phyloP scores from a whole-genome alignment of 2,888 invertebrate species.

The Temnothorax rugatulus region DNA sequence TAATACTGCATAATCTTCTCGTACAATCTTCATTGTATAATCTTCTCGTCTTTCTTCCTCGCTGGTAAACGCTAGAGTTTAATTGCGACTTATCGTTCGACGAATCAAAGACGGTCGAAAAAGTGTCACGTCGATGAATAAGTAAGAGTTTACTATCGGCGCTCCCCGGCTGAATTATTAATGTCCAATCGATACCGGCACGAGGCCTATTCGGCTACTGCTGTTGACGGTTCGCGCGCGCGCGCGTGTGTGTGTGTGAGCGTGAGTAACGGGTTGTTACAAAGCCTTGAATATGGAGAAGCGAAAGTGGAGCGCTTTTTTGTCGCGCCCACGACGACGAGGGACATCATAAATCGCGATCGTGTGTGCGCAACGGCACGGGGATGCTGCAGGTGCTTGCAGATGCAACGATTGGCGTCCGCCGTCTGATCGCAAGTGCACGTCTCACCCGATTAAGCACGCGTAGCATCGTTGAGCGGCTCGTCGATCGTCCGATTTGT shows the following conservation, averaged over 20 bases:
- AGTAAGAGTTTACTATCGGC: conserved; percentile 45
- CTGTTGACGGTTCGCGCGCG: not conserved
- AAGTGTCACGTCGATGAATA: conserved; percentile 29
- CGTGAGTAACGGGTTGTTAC: conserved; percentile 29
- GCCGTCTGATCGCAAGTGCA: conserved; percentile 64
- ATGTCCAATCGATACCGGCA: conserved; percentile 48
- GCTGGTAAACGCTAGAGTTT: not conserved
- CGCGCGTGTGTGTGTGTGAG: not conserved
- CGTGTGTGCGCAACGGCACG: conserved; percentile 27
- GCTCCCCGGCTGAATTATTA: conserved; percentile 46
- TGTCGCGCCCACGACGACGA: conserved; percentile 38
- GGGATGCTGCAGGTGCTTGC: conserved; percentile 29
- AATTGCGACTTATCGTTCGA: conserved; percentile 11
- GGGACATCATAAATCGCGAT: conserved; percentile 62
- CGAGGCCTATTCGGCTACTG: conserved; percentile 33
- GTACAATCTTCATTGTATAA: not conserved
- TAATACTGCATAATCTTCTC: not conserved
- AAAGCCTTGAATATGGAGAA: conserved; percentile 44
- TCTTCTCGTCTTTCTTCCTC: not conserved
- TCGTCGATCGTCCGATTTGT: conserved; percentile 26
- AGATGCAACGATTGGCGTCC: conserved; percentile 34
- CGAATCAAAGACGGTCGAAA: not conserved
- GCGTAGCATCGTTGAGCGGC: conserved; percentile 49
- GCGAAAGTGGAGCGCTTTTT: conserved; percentile 64
- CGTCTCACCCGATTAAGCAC: conserved; percentile 69